These are phyloP conservation scores for Stegana nigrithorax DNA, from an alignment of 2,888 invertebrate species.

Conservation along the genomic window DNA sequence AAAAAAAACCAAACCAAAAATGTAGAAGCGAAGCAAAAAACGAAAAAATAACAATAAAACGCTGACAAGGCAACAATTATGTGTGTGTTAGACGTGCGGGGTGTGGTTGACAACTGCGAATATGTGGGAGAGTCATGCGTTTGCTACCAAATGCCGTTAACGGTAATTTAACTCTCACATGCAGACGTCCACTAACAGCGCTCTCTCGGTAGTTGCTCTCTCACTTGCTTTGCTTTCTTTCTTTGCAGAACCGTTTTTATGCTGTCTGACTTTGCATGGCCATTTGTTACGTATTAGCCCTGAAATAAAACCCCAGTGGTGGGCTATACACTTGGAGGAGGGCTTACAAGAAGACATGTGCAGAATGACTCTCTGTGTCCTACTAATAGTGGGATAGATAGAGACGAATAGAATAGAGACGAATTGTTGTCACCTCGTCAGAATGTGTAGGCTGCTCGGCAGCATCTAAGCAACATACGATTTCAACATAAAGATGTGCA, in stretches of 20 bases:
- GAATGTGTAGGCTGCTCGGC: too few relatives aligned
- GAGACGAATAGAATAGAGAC: too few relatives aligned
- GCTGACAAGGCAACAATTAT: constrained; percentile 36
- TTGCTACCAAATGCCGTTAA: neutral
- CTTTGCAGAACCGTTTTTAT: constrained; percentile 55
- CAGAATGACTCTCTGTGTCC: too few relatives aligned
- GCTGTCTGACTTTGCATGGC: constrained; percentile 48
- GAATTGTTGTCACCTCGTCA: too few relatives aligned
- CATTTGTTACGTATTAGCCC: constrained; percentile 41
- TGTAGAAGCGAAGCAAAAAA: neutral
- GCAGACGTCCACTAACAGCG: too few relatives aligned
- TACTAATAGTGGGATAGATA: neutral
- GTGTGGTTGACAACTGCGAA: neutral
- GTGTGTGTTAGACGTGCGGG: neutral
- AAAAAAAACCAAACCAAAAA: constrained; percentile 41
- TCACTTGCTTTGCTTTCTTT: constrained; percentile 21
- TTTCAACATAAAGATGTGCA: too few relatives aligned
- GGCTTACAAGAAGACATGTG: too few relatives aligned
- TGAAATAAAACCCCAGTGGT: too few relatives aligned
- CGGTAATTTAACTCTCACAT: neutral
- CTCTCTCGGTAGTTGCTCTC: neutral
- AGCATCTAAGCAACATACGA: too few relatives aligned
- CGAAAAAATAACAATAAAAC: constrained; percentile 21
- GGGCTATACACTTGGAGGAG: constrained; percentile 1
- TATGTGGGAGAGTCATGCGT: neutral